phyloP scores from a whole-genome alignment of 2,797 vertebrate genomes.

The Periophthalmus magnuspinnatus region DNA sequence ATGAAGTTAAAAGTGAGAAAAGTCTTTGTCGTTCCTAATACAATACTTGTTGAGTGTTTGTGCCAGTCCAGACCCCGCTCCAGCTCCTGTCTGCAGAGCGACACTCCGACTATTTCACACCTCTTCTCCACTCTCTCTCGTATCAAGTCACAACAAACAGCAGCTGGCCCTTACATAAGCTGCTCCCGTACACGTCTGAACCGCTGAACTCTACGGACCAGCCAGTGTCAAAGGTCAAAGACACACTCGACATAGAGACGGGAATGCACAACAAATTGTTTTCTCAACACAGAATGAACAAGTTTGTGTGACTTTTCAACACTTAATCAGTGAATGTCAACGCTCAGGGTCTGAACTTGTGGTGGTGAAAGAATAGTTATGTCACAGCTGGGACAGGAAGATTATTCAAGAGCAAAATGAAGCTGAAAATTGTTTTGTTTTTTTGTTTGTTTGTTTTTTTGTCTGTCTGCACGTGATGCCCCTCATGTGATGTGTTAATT shows the following conservation, averaged over 20 bases:
- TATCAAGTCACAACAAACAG: constrained; percentile 32
- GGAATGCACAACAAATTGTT: constrained; percentile 14
- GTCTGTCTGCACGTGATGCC: too few species aligned
- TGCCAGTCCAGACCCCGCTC: background rate
- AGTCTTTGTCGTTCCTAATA: too few species aligned
- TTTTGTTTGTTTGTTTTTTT: too few species aligned
- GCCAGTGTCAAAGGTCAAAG: constrained; percentile 45
- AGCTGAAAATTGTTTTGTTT: too few species aligned
- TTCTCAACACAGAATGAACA: background rate
- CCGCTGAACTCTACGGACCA: constrained; percentile 20
- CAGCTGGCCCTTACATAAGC: constrained; percentile 59
- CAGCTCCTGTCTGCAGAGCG: background rate
- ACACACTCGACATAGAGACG: constrained; percentile 20
- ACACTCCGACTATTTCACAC: constrained; percentile 49
- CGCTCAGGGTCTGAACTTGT: background rate
- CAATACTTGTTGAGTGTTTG: background rate
- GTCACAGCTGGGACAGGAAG: too few species aligned
- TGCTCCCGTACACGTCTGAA: constrained; percentile 38
- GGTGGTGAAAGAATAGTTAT: background rate
- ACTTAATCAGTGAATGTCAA: background rate
- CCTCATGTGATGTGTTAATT: too few species aligned
- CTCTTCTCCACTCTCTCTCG: constrained; percentile 39
- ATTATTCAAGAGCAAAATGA: too few species aligned
- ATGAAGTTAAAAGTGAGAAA: too few species aligned
- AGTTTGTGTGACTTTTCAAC: background rate